Base-by-base conservation (phyloP, 2,113 vertebrate genomes). In the Spilogale gracilis region DNA sequence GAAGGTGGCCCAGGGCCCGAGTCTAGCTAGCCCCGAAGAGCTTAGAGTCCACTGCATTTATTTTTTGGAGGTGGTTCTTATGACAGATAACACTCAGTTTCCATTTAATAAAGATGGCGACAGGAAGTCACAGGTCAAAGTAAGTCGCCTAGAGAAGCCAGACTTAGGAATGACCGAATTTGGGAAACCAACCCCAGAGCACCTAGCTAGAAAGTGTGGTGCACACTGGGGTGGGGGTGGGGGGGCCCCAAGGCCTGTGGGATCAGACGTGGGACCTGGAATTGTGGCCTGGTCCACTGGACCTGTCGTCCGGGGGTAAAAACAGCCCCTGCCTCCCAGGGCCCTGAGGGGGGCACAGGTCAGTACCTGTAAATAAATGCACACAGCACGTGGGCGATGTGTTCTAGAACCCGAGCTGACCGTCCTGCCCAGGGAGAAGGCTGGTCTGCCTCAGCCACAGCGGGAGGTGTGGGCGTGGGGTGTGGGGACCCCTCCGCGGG, bases 351-450 rank as follows among this genome's bases (percentile, higher is more conserved):
- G 50, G 50, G 50, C 50, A 50, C 50, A 9, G 50, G 50, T 50
- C 27, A 4, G 4, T 0, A 4, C 0, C 0, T 5, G 76, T 60
- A 32, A 32, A 8, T 23, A 7, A 2, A 5, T 0, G 43, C 16
- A 3, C 21, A 18, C 0, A 21, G 54, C 27, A 8, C 0, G 0
- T 0, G 7, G 67, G 5, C 25, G 18, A 2, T 0, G 9, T 6
- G 30, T 25, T 9, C 20, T 1, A 6, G 20, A 16, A 25, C 0
- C 1, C 5, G 11, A 1, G 7, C 8, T 0, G 73, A 3, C 5
- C 27, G 10, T n/a, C 23, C 30, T 2, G 5, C 10, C n/a, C 79
- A 5, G 14, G 1, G 2, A 2, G 89, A 6, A 18, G 17, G 2
- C 61, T 4, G 1, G 0, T 4, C 80, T 32, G 52, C 13, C 43